Evolutionary conservation across 1,140 invertebrate genomes (phyloP).

Genomic region (Brachionus paranguensis): DNA sequence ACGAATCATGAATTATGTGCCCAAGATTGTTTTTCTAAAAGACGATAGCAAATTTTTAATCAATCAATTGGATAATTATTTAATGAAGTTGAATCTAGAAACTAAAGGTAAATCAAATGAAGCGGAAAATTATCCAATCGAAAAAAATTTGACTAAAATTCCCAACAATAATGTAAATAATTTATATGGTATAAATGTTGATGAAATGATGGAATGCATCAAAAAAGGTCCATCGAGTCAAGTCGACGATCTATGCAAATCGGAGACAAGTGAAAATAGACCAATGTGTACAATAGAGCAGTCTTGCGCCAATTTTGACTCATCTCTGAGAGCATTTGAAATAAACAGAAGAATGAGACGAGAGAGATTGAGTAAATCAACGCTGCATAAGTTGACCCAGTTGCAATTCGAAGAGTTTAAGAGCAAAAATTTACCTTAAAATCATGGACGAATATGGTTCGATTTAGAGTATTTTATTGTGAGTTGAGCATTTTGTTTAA

Average conservation of each 20-base stretch:
- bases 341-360: constrained; percentile 33
- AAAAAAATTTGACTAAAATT: background rate
- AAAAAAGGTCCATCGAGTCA: background rate
- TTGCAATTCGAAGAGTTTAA: constrained; percentile 17
- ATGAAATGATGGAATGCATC: background rate
- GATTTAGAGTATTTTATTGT: background rate
- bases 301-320: background rate
- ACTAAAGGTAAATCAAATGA: background rate
- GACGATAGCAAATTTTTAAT: background rate
- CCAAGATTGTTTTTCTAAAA: constrained; percentile 13
- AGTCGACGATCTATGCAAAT: background rate
- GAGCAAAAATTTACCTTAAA: background rate
- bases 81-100: background rate
- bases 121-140: background rate
- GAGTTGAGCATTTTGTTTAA: background rate
- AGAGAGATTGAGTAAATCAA: background rate
- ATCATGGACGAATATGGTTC: background rate
- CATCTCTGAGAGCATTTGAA: constrained; percentile 8
- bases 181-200: constrained; percentile 24
- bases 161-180: background rate
- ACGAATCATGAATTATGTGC: constrained; percentile 28
- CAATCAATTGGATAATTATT: background rate
- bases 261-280: background rate
- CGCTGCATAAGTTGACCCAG: background rate
- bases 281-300: too few species aligned